Evolutionary conservation across 2,797 vertebrate genomes (phyloP).

Genomic region (Alfaro cultratus): DNA sequence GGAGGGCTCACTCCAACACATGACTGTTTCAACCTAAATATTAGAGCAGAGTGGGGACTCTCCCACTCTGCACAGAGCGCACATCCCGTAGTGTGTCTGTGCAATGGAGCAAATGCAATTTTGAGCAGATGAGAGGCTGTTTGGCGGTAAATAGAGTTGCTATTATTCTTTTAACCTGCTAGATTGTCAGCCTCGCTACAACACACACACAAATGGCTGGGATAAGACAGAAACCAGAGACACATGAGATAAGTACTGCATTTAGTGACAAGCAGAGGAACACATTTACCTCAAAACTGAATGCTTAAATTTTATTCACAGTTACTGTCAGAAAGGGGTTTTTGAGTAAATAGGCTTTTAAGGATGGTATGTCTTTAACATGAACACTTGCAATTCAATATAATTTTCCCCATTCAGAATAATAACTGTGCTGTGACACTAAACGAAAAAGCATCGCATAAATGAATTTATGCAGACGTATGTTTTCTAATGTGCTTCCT

Average conservation of each 20-base stretch:
- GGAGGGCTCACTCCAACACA: slow-evolving; percentile 78
- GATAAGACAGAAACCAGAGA: slow-evolving; percentile 47
- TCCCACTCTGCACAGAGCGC: slow-evolving; percentile 44
- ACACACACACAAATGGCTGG: slow-evolving; percentile 40
- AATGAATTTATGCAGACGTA: slow-evolving; percentile 25
- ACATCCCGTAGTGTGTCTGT: slow-evolving; percentile 40
- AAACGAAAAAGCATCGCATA: slow-evolving; percentile 6
- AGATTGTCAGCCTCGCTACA: slow-evolving; percentile 65
- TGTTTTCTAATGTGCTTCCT: slow-evolving; percentile 12
- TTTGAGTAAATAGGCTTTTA: slow-evolving; percentile 22
- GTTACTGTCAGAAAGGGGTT: slow-evolving; percentile 30
- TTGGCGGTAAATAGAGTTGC: slow-evolving; percentile 79
- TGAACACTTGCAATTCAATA: slow-evolving; percentile 1
- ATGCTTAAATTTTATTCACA: slow-evolving; percentile 23
- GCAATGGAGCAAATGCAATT: slow-evolving; percentile 68
- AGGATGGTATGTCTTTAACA: slow-evolving; percentile 15
- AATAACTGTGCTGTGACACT: slow-evolving; percentile 23
- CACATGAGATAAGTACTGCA: slow-evolving; percentile 45
- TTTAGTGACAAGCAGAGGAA: slow-evolving; percentile 47
- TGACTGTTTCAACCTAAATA: slow-evolving; percentile 77
- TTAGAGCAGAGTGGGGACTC: slow-evolving; percentile 69
- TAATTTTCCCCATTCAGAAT: slow-evolving; percentile 18
- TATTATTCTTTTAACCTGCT: slow-evolving; percentile 83
- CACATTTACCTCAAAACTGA: slow-evolving; percentile 38
- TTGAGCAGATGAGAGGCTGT: slow-evolving; percentile 76